Base-by-base conservation (phyloP, 2,797 vertebrate genomes). In the Gambelia wislizenii region DNA sequence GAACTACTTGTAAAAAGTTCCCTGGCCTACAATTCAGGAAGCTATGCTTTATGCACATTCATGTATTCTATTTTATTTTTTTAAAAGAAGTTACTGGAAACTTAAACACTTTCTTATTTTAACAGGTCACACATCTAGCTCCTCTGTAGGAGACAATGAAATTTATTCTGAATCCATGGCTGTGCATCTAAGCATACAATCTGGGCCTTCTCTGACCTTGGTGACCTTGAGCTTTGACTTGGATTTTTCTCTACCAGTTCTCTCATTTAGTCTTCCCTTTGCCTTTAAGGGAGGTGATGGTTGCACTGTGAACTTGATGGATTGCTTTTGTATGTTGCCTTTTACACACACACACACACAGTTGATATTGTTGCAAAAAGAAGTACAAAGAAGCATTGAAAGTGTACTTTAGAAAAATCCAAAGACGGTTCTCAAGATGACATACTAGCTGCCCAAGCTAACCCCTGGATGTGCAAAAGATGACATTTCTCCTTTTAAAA, bases 231-330 rank as follows among this genome's bases (percentile, higher is more conserved):
- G 27, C 39, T 79, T 75, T 47, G 70, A 14, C 9, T 54, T 27
- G n/a, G 30, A 82, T 83, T 91, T 79, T 77, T 44, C 25, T 90
- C 80, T 44, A 78, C n/a, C 74, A 72, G 12, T 0, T 36, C 52
- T 78, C 16, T 87, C 89, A 69, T 61, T 56, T 78, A 1, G 74
- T 81, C 92, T 78, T 64, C 85, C 0, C 30, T 76, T 61, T 82
- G 25, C 39, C 56, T 47, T 39, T 76, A 89, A 79, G 9, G 61
- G 18, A 84, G 44, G 47, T n/a, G 39, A n/a, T 30, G 64, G 64
- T 44, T 47, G 30, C 27, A 12, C 4, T 8, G n/a, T 25, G 18
- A 56, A 47, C n/a, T 52, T 30, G 8, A 14, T 47, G 39, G 30
- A 47, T 52, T n/a, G 33, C 25, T 83, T 83, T 39, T 30, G 33